phyloP scores from a whole-genome alignment of 1,140 invertebrate genomes.

The Sarcophaga peregrina region DNA sequence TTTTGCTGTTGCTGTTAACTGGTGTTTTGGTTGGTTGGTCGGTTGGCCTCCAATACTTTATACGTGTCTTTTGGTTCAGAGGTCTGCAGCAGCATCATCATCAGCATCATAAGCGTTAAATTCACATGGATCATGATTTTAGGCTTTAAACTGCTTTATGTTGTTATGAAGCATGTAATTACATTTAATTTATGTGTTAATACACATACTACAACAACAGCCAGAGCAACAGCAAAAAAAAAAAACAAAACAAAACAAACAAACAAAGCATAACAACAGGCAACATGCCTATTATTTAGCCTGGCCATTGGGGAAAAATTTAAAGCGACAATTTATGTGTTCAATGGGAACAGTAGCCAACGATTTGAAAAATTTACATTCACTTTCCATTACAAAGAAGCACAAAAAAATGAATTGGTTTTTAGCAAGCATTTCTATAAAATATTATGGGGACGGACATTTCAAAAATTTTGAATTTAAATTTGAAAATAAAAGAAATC shows the following conservation, averaged over 20 bases:
- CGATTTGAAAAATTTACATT: neutral
- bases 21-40: neutral
- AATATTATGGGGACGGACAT: no score
- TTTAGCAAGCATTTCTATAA: no score
- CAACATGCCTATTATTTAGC: no score
- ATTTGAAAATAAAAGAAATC: neutral
- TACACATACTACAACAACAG: neutral
- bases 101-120: conserved; percentile 5
- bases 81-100: neutral
- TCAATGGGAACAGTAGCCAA: neutral
- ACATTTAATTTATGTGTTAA: conserved; percentile 42
- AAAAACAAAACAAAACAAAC: no score
- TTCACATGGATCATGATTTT: conserved; percentile 34
- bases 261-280: no score
- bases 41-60: neutral
- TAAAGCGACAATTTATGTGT: conserved; percentile 38
- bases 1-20: neutral
- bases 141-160: conserved; percentile 17
- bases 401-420: no score
- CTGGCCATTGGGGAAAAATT: neutral
- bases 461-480: no score
- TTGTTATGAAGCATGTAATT: conserved; percentile 37
- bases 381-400: neutral
- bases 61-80: neutral
- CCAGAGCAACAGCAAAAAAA: no score